Conservation (phyloP, 1,140 invertebrate genomes). For the Drosophila kikkawai region DNA sequence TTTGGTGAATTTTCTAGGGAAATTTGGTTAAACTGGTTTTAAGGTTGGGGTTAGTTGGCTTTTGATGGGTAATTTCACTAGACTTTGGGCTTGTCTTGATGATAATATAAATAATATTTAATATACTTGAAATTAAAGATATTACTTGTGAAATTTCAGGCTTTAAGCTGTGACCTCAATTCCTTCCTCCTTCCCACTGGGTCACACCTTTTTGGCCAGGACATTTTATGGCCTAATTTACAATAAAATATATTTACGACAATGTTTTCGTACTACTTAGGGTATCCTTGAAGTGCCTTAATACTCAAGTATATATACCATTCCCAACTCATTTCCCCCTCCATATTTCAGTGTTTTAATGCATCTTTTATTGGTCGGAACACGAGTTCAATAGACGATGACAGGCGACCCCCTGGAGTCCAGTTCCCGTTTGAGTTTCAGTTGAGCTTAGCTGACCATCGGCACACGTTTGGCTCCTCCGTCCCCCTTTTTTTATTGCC, state of each 20-base stretch:
- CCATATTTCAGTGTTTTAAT: constrained; percentile 64
- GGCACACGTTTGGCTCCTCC: constrained; percentile 35
- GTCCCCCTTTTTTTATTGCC: constrained; percentile 64
- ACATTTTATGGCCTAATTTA: constrained; percentile 69
- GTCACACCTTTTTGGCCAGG: constrained; percentile 54
- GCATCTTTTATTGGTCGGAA: constrained; percentile 78
- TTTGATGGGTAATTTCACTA: constrained; percentile 41
- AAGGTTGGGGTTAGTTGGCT: constrained; percentile 47
- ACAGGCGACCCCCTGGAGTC: constrained; percentile 44
- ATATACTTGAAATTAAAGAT: constrained; percentile 40
- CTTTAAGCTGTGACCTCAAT: constrained; percentile 53
- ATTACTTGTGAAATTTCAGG: not conserved
- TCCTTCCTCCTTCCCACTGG: not conserved
- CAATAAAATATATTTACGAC: constrained; percentile 81
- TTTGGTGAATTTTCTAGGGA: constrained; percentile 39
- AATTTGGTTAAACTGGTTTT: constrained; percentile 4
- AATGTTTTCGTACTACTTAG: constrained; percentile 73
- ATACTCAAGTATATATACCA: constrained; percentile 9
- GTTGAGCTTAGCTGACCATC: constrained; percentile 30
- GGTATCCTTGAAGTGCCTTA: constrained; percentile 53
- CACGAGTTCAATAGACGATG: constrained; percentile 75
- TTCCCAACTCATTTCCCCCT: constrained; percentile 27
- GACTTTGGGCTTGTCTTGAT: not conserved
- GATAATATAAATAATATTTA: no score
- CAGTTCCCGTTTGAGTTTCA: constrained; percentile 3